phyloP scores from a whole-genome alignment of 2,113 vertebrate genomes.

The Barbus barbus region DNA sequence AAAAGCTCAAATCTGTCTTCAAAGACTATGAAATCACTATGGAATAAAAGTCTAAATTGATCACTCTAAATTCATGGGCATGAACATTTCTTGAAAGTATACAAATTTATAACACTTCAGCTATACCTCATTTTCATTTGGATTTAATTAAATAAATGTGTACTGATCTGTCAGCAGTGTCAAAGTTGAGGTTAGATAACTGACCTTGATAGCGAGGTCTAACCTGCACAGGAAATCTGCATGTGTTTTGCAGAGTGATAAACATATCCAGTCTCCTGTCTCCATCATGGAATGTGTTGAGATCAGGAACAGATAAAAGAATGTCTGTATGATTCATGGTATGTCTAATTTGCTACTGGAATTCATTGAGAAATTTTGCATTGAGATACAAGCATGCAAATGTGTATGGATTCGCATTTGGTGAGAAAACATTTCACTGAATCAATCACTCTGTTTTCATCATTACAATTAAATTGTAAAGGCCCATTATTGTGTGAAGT shows the following conservation, averaged over 20 bases:
- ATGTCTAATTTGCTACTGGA: neutral
- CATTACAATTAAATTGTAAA: neutral
- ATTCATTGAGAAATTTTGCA: neutral
- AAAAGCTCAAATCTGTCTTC: slow-evolving; percentile 81
- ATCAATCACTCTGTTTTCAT: neutral
- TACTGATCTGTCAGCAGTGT: neutral
- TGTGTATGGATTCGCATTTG: neutral
- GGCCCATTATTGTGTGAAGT: neutral
- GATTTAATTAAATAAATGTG: neutral
- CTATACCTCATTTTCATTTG: neutral
- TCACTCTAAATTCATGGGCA: neutral
- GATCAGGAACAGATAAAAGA: slow-evolving; percentile 1
- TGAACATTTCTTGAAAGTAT: neutral
- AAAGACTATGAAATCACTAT: slow-evolving; percentile 83
- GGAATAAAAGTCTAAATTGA: slow-evolving; percentile 82
- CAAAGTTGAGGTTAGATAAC: neutral
- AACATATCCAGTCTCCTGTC: slow-evolving; percentile 61
- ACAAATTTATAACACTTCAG: neutral
- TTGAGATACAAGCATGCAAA: neutral
- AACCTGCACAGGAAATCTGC: slow-evolving; percentile 63
- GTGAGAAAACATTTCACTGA: neutral
- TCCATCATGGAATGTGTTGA: slow-evolving; percentile 48
- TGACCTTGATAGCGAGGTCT: slow-evolving; percentile 19
- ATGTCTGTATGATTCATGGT: neutral
- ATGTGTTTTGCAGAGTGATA: slow-evolving; percentile 37